Conservation (phyloP, 2,113 vertebrate species). For the Notarius lentiginosus region DNA sequence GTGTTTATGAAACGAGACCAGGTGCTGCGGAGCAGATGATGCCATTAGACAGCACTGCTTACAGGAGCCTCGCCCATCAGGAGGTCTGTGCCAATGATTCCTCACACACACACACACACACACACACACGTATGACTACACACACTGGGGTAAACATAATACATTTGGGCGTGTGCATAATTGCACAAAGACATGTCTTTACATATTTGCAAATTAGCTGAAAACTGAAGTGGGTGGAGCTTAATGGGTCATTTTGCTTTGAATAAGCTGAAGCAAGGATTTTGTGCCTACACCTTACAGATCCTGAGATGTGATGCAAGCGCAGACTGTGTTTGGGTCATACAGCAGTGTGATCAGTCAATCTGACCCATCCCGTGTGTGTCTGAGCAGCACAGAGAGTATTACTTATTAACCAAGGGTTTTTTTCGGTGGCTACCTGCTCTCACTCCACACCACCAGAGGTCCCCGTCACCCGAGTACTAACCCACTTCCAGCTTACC, state of each 20-base stretch:
- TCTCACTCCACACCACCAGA: neutral
- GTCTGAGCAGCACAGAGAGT: neutral
- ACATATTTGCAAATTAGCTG: neutral
- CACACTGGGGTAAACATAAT: neutral
- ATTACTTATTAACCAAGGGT: neutral
- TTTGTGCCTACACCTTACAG: neutral
- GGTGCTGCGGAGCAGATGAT: constrained; percentile 41
- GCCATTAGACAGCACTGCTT: constrained; percentile 26
- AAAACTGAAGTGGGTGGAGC: neutral
- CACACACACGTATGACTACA: neutral
- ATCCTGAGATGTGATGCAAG: neutral
- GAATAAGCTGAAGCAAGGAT: neutral
- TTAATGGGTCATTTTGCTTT: neutral
- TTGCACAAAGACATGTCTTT: neutral
- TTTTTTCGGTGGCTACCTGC: too few species aligned
- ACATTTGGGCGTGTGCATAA: neutral
- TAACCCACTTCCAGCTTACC: neutral
- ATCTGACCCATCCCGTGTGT: neutral
- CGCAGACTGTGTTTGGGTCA: neutral
- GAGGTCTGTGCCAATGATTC: neutral
- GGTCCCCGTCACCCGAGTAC: neutral
- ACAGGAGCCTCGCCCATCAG: neutral
- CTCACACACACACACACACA: neutral
- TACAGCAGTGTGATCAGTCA: neutral
- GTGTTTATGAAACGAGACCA: constrained; percentile 35